Evolutionary conservation across 2,797 vertebrate species (phyloP), one percentile per base, ranked within the genome.

Genomic region (Moxostoma hubbsi): DNA sequence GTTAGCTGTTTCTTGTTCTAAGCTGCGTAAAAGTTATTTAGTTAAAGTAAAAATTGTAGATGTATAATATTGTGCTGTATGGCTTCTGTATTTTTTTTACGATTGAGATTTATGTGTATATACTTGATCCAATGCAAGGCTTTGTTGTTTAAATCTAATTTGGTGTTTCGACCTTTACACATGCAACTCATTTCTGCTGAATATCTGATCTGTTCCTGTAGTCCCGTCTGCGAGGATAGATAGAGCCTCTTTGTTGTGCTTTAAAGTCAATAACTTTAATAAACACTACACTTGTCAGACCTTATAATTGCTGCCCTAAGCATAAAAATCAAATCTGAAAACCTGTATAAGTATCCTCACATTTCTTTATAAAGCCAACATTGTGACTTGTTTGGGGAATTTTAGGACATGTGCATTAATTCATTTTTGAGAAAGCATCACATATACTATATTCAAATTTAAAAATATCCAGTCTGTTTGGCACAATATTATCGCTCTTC

Each of bases 71-170:
- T 36, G 46, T 16, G 15, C 5, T 49, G 57, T 6, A 7, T 53
- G 10, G 6, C 59, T 50, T 24, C 18, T 24, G 18, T 24, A 24
- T 24, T 24, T 24, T 24, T n/a, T n/a, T n/a, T n/a, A 24, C 24
- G 24, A 24, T 24, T 24, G 24, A 24, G 24, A 24, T 24, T 24
- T 24, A 24, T 1, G 24, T 24, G 1, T 1, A 24, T 24, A 2
- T 57, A 10, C 55, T 11, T 70, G 13, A 45, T 36, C 13, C 1
- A 69, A 57, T n/a, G 11, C 36, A 0, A 46, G 5, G 36, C 43
- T 67, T 80, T 71, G 61, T 49, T 24, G n/a, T n/a, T 63, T 4
- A 10, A 75, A 49, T 55, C 9, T 70, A 65, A 54, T 83, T 83
- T 72, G 16, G n/a, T 18, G 0, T 47, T 13, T 54, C 53, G 8